Percentiles rank a stretch among this genome's conserved stretches.
These are phyloP conservation scores for Rostratula benghalensis DNA, from an alignment of 2,113 vertebrate species.

Conservation along the genomic window DNA sequence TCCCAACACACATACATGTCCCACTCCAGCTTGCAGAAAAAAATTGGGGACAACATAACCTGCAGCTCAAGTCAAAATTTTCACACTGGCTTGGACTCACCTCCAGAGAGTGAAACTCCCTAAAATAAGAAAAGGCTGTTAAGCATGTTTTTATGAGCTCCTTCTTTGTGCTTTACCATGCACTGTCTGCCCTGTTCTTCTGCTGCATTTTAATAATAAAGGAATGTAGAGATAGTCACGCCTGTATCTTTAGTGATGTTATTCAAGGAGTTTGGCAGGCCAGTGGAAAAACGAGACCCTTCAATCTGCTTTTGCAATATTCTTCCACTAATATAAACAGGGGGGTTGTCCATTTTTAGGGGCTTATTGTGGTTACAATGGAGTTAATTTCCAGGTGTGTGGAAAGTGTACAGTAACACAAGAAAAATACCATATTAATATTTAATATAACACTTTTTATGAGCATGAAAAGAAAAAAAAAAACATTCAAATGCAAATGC, in stretches of 20 bases:
- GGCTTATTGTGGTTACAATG: not conserved
- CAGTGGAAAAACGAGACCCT: not conserved
- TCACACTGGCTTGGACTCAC: not conserved
- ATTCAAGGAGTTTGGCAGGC: conserved; percentile 11
- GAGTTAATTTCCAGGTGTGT: conserved; percentile 52
- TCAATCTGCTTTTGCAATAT: not conserved
- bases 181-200: not conserved
- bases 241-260: not conserved
- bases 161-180: not conserved
- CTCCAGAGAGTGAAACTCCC: not conserved
- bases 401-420: conserved; percentile 51
- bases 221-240: not conserved
- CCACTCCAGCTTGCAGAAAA: not conserved
- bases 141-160: not conserved
- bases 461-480: conserved; percentile 50
- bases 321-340: conserved; percentile 6
- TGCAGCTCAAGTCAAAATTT: not conserved
- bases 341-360: not conserved
- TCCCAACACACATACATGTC: rapidly evolving
- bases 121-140: not conserved
- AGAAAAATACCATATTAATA: conserved; percentile 69
- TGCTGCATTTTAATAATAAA: not conserved
- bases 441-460: conserved; percentile 66
- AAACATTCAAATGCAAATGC: conserved; percentile 73
- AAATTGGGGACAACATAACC: not conserved